Evolutionary conservation across 1,140 invertebrate genomes (phyloP), one percentile per base, ranked within the genome.

Genomic region (Campoletis sonorensis): DNA sequence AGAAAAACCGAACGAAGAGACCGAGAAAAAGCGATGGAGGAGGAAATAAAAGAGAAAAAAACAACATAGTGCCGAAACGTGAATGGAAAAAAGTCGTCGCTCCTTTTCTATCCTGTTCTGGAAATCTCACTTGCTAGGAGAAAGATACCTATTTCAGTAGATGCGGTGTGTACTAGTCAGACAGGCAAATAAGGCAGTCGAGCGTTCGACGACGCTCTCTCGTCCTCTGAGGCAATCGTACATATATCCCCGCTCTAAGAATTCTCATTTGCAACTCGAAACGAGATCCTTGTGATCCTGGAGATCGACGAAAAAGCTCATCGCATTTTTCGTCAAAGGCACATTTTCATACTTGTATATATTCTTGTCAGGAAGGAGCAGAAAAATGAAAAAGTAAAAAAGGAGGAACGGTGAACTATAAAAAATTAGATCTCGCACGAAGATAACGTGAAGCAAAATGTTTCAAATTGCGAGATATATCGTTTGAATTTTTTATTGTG

Each of bases 141-240:
- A 67, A 67, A 67, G 61, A 67, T 67, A 67, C 13, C 61, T 27
- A 27, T 67, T n/a, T 3, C 10, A 67, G 61, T 67, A 27, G 61
- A 67, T 67, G 23, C 61, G 61, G 61, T 26, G 1, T 3, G 26
- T 70, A 33, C 67, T 70, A 70, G 67, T 70, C 67, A 70, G 67
- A 70, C 67, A 70, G 27, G 27, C 67, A 70, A 70, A 70, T 70
- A 70, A 70, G 67, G 67, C 67, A 70, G 26, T 33, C 67, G 67
- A 70, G 30, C 30, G 30, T 33, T 70, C n/a, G 15, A 33, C 54
- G 18, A 21, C 54, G 18, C 18, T 58, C 67, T 33, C 67, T 15
- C 30, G 67, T 33, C 30, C 67, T 70, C 27, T 70, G 67, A n/a
- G 67, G 67, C 67, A 70, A 70, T 33, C 30, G 13, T 33, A 70